Evolutionary conservation across 1,140 invertebrate species (phyloP).

Genomic region (Holotrichia oblita): DNA sequence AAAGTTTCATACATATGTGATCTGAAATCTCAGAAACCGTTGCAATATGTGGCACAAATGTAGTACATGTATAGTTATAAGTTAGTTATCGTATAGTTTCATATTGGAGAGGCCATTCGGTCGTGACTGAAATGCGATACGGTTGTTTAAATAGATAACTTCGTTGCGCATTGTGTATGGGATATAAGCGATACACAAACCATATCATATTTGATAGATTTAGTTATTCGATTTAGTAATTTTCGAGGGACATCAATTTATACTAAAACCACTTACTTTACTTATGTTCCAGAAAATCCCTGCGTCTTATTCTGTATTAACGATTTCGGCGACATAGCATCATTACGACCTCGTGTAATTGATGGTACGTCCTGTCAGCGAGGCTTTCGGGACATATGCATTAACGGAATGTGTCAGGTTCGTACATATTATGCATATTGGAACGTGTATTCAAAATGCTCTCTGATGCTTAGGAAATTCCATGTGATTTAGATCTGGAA

Average conservation of each 20-base stretch:
- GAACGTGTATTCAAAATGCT: slow-evolving; percentile 11
- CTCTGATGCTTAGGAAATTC: slow-evolving; percentile 60
- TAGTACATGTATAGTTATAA: background rate
- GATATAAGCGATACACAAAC: background rate
- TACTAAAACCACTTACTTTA: background rate
- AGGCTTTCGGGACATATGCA: slow-evolving; percentile 64
- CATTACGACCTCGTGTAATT: slow-evolving; percentile 55
- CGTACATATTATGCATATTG: background rate
- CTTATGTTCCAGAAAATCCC: slow-evolving; percentile 59
- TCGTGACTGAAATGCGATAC: slow-evolving; percentile 5
- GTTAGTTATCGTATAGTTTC: background rate
- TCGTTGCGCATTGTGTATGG: background rate
- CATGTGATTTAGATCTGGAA: slow-evolving; percentile 70
- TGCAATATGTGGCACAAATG: background rate
- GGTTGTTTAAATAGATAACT: background rate
- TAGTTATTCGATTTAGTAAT: slow-evolving; percentile 7
- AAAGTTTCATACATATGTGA: too few relatives aligned
- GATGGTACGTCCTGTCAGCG: slow-evolving; percentile 66
- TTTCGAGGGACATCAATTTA: too few relatives aligned
- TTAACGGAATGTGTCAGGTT: slow-evolving; percentile 61
- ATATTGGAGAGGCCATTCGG: background rate
- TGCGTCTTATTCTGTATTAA: slow-evolving; percentile 65
- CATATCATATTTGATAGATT: background rate
- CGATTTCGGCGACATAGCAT: slow-evolving; percentile 60
- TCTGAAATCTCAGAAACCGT: background rate